Base-by-base conservation (phyloP, 2,113 vertebrate species). In the Tenrec ecaudatus region DNA sequence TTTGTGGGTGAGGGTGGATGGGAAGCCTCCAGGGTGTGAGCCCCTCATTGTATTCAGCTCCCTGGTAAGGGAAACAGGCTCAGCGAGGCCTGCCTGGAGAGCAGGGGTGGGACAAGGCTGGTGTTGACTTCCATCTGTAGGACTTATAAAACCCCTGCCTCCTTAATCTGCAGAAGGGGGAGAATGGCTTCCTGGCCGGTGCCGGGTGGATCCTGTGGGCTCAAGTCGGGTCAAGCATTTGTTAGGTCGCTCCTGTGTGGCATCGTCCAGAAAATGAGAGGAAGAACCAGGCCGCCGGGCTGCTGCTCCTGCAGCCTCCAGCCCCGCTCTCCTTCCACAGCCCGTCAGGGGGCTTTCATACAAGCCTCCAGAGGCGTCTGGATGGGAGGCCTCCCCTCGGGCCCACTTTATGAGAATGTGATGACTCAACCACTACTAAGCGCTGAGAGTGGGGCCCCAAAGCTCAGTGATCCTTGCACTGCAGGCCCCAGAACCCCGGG, bases 131-230 rank as follows among this genome's bases (percentile, higher is more conserved):
- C 80, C 84, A 79, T 75, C 77, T 89, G 83, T 62, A 22, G 90
- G 81, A 91, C 83, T 53, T 86, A 62, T 29, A 43, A 40, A 94
- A 78, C 78, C 53, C 94, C 25, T 16, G 81, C 66, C 85, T 91
- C 71, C 66, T 94, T 91, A 78, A 78, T 86, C 40, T 94, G 19
- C 82, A 75, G 94, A 92, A 78, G 88, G 40, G 73, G 79, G 66
- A 81, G 83, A 38, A 62, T 62, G 82, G 77, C 77, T 89, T 94
- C 66, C 66, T 93, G 23, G 29, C 40, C 38, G 92, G 66, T 81
- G 11, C 82, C 73, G 82, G 22, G 77, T 95, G 85, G 82, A 43
- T 38, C 73, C 7, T 17, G 22, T 47, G 29, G 82, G 36, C 64
- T 88, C 16, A 2, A 25, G 62, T 66, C 36, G 38, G 10, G 27